Conservation (phyloP, 1,140 invertebrate species). For the Stenopsyche tienmushanensis region DNA sequence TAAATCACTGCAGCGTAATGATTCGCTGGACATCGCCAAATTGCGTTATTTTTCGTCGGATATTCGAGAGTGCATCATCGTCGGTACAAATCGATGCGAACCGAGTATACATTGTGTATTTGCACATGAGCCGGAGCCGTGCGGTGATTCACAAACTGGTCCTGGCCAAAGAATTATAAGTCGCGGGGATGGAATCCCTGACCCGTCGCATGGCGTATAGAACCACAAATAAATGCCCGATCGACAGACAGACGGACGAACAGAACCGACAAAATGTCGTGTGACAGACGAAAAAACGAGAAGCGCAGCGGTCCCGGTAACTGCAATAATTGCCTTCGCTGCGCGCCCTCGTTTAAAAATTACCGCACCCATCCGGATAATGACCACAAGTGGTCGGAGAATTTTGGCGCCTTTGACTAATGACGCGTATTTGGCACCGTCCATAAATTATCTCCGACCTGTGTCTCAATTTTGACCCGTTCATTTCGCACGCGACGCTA, state of each 20-base stretch:
- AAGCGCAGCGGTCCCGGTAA: no score
- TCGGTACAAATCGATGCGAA: constrained; percentile 4
- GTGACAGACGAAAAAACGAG: background rate
- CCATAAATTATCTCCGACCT: no score
- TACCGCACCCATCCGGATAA: no score
- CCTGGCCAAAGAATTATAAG: background rate
- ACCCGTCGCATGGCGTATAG: constrained; percentile 5
- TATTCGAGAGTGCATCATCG: background rate
- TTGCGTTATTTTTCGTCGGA: background rate
- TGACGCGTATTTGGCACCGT: no score
- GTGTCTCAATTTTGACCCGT: no score
- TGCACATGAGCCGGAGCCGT: background rate
- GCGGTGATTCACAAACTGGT: constrained; percentile 28
- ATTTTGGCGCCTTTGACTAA: no score
- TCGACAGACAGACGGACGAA: constrained; percentile 3
- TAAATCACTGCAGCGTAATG: no score
- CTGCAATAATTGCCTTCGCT: no score
- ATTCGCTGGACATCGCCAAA: background rate
- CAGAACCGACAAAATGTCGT: background rate
- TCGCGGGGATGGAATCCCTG: constrained; percentile 19
- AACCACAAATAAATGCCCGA: background rate
- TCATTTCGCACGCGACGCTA: no score
- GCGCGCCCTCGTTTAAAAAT: no score
- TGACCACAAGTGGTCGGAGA: no score
- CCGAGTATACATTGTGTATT: background rate